Evolutionary conservation across 1,140 invertebrate genomes (phyloP), one percentile per base, ranked within the genome.

Genomic region (Bathynomus jamesi): DNA sequence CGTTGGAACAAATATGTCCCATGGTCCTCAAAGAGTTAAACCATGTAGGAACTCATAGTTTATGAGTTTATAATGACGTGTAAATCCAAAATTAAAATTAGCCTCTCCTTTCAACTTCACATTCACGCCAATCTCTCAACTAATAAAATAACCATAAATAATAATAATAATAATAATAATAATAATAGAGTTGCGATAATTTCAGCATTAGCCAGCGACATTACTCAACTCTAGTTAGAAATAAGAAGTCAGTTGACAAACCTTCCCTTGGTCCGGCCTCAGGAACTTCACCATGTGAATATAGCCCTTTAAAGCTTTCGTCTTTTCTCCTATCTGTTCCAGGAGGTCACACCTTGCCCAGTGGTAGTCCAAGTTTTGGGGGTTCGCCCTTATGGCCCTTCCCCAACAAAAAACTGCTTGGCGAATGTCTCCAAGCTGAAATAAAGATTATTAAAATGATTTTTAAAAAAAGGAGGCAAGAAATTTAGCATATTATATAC

Each of bases 271-370:
- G 63, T 86, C 84, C 5, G 86, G 82, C 62, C 83, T 84, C 31
- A 93, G 81, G 7, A 87, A 62, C 29, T 87, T 85, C 21, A 95
- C 82, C 78, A 95, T 85, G 79, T 87, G 87, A 7, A 89, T 83
- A 80, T 91, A 95, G 11, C 89, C 90, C 74, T 87, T 86, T 31
- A 93, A 79, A 7, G 87, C 87, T 69, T 86, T 86, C 75, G 87
- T 89, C 28, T 85, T 86, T 69, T 93, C 90, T 24, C 89, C 91
- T 61, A 89, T 82, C 62, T 85, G 80, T 78, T 91, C 87, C 72
- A 92, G 81, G 2, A 93, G 81, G 65, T 88, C 85, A 13, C 91
- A 87, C 79, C 92, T 85, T 71, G 88, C 87, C 80, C 90, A 84
- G 75, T 94, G 89, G 67, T 90, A 83, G 32, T 86, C 83, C 28